Conservation (phyloP, 2,797 vertebrate genomes). For the Gymnothorax javanicus region DNA sequence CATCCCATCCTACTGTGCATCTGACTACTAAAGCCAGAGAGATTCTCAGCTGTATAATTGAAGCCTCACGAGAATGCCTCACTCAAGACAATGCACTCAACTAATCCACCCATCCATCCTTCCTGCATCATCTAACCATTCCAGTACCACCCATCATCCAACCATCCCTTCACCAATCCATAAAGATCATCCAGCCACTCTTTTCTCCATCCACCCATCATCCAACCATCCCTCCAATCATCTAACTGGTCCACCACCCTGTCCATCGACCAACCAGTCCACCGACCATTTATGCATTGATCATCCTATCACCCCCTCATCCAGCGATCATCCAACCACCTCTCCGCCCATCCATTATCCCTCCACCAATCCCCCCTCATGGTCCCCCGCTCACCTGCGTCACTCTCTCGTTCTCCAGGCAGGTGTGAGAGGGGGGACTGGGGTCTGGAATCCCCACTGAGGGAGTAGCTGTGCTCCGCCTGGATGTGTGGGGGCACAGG, state of each 20-base stretch:
- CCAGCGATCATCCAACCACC: neutral
- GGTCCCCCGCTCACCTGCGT: conserved; percentile 75
- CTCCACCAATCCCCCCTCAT: neutral
- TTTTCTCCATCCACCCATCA: neutral
- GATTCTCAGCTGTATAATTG: neutral
- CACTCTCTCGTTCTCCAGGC: conserved; percentile 79
- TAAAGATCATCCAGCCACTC: neutral
- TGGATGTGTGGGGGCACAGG: conserved; percentile 92
- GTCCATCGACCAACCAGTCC: neutral
- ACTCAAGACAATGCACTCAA: neutral
- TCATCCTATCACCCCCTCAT: neutral
- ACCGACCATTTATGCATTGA: too few relatives aligned
- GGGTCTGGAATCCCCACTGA: conserved; percentile 89
- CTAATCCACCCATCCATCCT: neutral
- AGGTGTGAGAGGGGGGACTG: conserved; percentile 91
- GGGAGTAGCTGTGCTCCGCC: conserved; percentile 95
- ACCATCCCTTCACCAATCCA: neutral
- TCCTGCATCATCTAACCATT: too few relatives aligned
- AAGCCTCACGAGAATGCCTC: neutral
- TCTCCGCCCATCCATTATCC: neutral
- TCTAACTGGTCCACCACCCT: neutral
- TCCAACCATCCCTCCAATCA: neutral
- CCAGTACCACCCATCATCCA: neutral
- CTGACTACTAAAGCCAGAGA: neutral
- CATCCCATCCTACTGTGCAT: neutral